Percentiles rank a stretch among this genome's conserved stretches.
phyloP scores from a whole-genome alignment of 1,140 invertebrate genomes.

The Drosophila pachea region DNA sequence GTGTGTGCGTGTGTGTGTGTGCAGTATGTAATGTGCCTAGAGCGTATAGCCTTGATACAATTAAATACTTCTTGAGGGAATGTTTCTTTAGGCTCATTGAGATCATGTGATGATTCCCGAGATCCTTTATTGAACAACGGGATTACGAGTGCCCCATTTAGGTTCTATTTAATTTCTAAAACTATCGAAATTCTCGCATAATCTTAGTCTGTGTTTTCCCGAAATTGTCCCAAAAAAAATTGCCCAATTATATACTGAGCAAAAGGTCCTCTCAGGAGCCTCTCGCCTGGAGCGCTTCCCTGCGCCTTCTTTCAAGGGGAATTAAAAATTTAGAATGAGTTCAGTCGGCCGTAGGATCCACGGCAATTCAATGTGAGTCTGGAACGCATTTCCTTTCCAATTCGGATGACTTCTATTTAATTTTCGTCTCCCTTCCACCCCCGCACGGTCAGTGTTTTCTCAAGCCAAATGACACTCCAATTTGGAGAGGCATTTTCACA shows the following conservation, averaged over 20 bases:
- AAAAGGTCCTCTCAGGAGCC: no score
- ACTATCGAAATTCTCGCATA: no score
- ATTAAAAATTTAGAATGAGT: constrained; percentile 1
- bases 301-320: neutral
- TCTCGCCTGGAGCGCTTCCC: no score
- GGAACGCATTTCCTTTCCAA: constrained; percentile 46
- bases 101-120: no score
- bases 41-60: constrained; percentile 18
- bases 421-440: constrained; percentile 7
- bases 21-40: constrained; percentile 28
- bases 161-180: no score
- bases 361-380: constrained; percentile 9
- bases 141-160: no score
- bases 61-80: constrained; percentile 7
- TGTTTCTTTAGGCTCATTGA: no score
- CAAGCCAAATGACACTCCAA: constrained; percentile 71
- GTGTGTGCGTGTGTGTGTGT: neutral
- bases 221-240: no score
- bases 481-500: constrained; percentile 76
- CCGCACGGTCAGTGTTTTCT: constrained; percentile 19
- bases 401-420: constrained; percentile 42
- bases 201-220: no score
- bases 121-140: no score
- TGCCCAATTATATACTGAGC: no score
- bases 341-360: neutral